Base-by-base conservation (phyloP, 2,797 vertebrate genomes). In the Tragopan temminckii region DNA sequence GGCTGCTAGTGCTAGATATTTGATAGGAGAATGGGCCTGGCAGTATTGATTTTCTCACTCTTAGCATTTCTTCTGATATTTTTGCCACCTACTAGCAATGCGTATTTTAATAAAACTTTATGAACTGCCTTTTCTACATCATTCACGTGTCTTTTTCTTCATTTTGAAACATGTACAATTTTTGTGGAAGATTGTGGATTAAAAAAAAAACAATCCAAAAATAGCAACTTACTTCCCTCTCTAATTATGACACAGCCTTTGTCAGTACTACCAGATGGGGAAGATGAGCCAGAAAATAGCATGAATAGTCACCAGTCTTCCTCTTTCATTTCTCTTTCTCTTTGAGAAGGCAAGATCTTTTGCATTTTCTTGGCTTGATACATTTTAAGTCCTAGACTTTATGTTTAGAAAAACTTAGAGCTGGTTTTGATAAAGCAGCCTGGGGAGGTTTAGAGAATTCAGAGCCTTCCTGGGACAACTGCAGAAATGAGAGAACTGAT, bases 21-120 rank as follows among this genome's bases (percentile, higher is more conserved):
- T 9, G 5, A 31, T 36, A 76, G 70, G n/a, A 78, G 35, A 72
- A 33, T 43, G 40, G 87, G 25, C 38, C 64, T 74, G 48, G 36
- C 38, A 43, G 38, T 42, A 46, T n/a, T 71, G 58, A 43, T 91
- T 83, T 92, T 83, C 40, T 75, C 17, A 55, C 38, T n/a, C 52
- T 81, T 52, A 83, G 55, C 79, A 66, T 81, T 92, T 85, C 57
- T 85, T 61, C 70, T 70, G 61, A 8, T 82, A 79, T 48, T 87
- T 93, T 87, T 94, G 45, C 62, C 62, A 55, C 66, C 83, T 90
- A 33, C 80, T 94, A 83, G 79, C 45, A 85, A 66, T 33, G 21
- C 71, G 3, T 77, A 58, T 91, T 91, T 91, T 89, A 83, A 68
- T 75, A 92, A 88, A 88, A 62, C 6, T 17, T 85, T 69, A 50